Base-by-base conservation (phyloP, 2,113 vertebrate genomes). In the Neofelis nebulosa region DNA sequence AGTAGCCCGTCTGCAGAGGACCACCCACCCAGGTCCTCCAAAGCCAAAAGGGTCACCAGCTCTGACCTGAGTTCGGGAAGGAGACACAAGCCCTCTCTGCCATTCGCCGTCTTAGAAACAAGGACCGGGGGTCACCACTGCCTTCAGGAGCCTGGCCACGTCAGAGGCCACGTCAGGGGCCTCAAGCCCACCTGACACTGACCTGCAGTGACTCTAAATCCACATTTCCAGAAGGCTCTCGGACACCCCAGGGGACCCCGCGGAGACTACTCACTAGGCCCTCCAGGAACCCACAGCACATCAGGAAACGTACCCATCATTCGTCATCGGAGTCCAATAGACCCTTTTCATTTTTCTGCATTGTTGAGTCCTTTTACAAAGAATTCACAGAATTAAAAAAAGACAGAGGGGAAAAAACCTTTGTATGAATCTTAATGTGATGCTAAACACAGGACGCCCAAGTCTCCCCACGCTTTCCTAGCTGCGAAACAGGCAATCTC, bases 141-240 rank as follows among this genome's bases (percentile, higher is more conserved):
- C 45, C 6, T 23, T 36, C 52, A 3, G 2, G 5, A 66, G 65
- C 14, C 73, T 2, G 4, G 4, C 19, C 38, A 4, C 12, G 1
- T 2, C 27, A 8, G 21, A 38, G 61, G 80, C 23, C 57, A 23
- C 57, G 57, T 23, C 57, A 19, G 21, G 9, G 55, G 55, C 29
- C 38, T 45, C 71, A 3, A 5, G 65, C 4, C 52, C 74, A 2
- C 3, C 27, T 0, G 25, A 12, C 14, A 19, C 21, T 52, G 9
- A 8, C 16, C 4, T 4, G n/a, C 52, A 16, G 38, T 2, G n/a
- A 29, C 31, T 66, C 76, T 3, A 14, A 4, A 18, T 9, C 38
- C 73, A 10, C 50, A 29, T 18, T 19, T 7, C 29, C 33, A 4
- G 6, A 38, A 48, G 63, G 5, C 52, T 73, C 74, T n/a, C 6